Evolutionary conservation across 2,113 vertebrate genomes (phyloP).

Genomic region (Myxocyprinus asiaticus): DNA sequence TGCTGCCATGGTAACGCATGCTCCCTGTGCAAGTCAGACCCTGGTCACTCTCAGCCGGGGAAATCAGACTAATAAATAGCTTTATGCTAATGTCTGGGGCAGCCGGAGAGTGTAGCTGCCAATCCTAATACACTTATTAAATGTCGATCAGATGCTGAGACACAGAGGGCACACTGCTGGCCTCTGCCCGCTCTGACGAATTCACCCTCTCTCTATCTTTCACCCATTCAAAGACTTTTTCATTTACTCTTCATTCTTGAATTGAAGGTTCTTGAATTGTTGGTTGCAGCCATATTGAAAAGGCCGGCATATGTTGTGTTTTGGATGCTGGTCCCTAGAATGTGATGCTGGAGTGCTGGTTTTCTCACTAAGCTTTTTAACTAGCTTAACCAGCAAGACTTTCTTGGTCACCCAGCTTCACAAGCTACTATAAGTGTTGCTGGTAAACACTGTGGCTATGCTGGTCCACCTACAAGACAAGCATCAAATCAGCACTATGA

Average conservation of each 20-base stretch:
- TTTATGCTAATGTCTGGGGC: conserved; percentile 79
- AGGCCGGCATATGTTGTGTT: too few relatives aligned
- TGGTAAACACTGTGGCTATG: too few relatives aligned
- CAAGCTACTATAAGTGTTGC: too few relatives aligned
- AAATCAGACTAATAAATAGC: conserved; percentile 85
- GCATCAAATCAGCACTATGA: too few relatives aligned
- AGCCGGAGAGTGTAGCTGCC: conserved; percentile 72
- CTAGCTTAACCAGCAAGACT: too few relatives aligned
- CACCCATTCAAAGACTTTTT: conserved; percentile 11
- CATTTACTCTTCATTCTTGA: not conserved
- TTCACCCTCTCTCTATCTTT: not conserved
- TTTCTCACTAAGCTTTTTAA: too few relatives aligned
- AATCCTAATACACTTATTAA: conserved; percentile 78
- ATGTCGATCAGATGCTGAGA: conserved; percentile 59
- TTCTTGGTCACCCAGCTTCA: too few relatives aligned
- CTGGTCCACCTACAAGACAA: too few relatives aligned
- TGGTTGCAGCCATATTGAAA: not conserved
- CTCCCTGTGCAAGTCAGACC: conserved; percentile 30
- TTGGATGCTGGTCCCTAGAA: too few relatives aligned
- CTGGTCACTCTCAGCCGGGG: conserved; percentile 66
- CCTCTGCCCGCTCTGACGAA: conserved; percentile 6
- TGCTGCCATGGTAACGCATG: conserved; percentile 65
- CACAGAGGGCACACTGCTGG: conserved; percentile 41
- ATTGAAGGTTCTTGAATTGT: conserved; percentile 1
- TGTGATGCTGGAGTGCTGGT: too few relatives aligned